phyloP scores from a whole-genome alignment of 1,140 invertebrate genomes.

The Eueides isabella region DNA sequence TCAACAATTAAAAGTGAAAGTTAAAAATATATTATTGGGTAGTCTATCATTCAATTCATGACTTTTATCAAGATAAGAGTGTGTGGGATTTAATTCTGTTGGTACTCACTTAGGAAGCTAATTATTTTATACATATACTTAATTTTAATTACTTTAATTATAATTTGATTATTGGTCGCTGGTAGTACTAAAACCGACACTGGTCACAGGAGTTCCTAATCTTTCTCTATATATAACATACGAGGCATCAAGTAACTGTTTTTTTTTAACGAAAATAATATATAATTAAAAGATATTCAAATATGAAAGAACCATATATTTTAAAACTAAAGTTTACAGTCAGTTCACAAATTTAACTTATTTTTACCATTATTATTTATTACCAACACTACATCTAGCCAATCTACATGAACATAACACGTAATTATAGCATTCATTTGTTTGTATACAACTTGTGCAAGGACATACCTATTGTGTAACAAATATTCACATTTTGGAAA shows the following conservation, averaged over 20 bases:
- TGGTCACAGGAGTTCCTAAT: too few relatives aligned
- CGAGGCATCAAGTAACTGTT: background rate
- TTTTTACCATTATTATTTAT: background rate
- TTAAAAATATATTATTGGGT: too few relatives aligned
- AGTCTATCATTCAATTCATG: too few relatives aligned
- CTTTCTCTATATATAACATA: background rate
- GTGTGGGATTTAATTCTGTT: too few relatives aligned
- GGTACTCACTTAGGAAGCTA: too few relatives aligned
- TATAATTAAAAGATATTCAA: background rate
- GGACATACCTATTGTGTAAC: background rate
- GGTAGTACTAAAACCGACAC: too few relatives aligned
- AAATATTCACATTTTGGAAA: background rate
- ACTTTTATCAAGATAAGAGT: too few relatives aligned
- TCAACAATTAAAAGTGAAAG: too few relatives aligned
- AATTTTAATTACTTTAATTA: too few relatives aligned
- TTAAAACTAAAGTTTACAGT: background rate
- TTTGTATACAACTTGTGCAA: slow-evolving; percentile 7
- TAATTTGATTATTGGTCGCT: too few relatives aligned
- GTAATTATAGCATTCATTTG: background rate
- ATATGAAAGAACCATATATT: slow-evolving; percentile 7
- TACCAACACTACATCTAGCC: background rate
- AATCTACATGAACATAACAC: background rate
- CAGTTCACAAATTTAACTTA: background rate
- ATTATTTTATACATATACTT: too few relatives aligned
- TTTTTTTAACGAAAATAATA: background rate